Percentiles rank a stretch among this genome's conserved stretches.
These are phyloP conservation scores for Chaetophractus vellerosus DNA, from an alignment of 2,797 vertebrate genomes.

Conservation along the genomic window DNA sequence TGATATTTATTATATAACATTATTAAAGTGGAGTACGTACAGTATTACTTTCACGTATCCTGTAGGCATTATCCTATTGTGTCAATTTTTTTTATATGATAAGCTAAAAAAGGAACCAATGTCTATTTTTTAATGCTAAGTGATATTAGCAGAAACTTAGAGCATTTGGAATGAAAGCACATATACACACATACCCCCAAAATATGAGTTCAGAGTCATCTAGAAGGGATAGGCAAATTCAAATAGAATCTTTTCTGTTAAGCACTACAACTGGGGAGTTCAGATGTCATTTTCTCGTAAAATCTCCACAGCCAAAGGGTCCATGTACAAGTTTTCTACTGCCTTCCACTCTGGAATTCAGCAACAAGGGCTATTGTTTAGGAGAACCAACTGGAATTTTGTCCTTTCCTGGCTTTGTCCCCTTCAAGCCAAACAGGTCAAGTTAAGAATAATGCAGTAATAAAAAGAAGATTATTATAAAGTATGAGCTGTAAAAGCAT, in stretches of 20 bases:
- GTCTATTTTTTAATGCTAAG: neutral
- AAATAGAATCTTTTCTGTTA: neutral
- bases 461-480: constrained; percentile 1
- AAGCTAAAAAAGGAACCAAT: neutral
- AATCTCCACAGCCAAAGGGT: neutral
- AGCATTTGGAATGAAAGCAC: constrained; percentile 1
- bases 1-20: neutral
- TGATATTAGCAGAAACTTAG: neutral
- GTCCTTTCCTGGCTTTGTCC: neutral
- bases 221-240: constrained; percentile 27
- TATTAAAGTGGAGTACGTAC: neutral
- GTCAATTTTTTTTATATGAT: constrained; percentile 35
- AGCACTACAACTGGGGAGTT: neutral
- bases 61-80: constrained; percentile 28
- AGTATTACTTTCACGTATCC: neutral
- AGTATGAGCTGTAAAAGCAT: neutral
- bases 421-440: neutral
- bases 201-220: neutral
- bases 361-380: neutral
- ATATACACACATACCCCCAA: neutral
- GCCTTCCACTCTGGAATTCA: constrained; percentile 11
- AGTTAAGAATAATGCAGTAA: neutral
- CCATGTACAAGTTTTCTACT: constrained; percentile 40
- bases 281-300: constrained; percentile 30
- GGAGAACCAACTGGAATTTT: neutral